Base-by-base conservation (phyloP, 2,113 vertebrate species). In the Marcusenius ussheri region DNA sequence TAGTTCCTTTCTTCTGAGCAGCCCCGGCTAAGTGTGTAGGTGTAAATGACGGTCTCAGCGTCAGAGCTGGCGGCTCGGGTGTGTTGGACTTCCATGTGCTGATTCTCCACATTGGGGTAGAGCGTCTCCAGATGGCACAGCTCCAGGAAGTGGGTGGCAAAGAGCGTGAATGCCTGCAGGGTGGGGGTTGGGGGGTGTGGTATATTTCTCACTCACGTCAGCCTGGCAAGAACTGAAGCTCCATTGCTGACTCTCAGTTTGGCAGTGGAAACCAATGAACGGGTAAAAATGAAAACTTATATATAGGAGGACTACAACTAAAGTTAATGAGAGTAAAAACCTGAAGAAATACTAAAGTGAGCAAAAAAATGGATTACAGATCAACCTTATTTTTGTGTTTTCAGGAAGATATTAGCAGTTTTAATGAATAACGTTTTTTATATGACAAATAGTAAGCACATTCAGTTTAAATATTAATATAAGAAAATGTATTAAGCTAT, bases 121-220 rank as follows among this genome's bases (percentile, higher is more conserved):
- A 98, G 93, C 90, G 94, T 93, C 83, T 97, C 96, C 27, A 99
- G 94, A 47, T 98, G 97, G 93, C 98, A 99, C 2, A 99, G 93
- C 92, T 99, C 98, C 93, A 99, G 95, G 90, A 97, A 99, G 95
- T 99, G 98, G 1, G 98, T 99, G 84, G 97, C 97, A 94, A 99
- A 99, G 83, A 99, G 90, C 27, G 98, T 99, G 95, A 98, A 99
- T 3, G 97, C 97, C 98, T 99, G 91, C 83, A 94, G 83, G 91
- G 83, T 93, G 9, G 24, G 89, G 11, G 24, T 31, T 35, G 50
- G 88, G 80, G 87, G 15, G 39, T 27, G 39, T 27, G 47, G 85
- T 87, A 31, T 53, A 87, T 17, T 47, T 86, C 49, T 27, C 27
- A 35, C 85, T 87, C 50, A 87, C n/a, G 85, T 51, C 50, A 56